Percentiles rank a stretch among this genome's conserved stretches.
Conservation (phyloP, 2,113 vertebrate species). For the Corythoichthys haematopterus region DNA sequence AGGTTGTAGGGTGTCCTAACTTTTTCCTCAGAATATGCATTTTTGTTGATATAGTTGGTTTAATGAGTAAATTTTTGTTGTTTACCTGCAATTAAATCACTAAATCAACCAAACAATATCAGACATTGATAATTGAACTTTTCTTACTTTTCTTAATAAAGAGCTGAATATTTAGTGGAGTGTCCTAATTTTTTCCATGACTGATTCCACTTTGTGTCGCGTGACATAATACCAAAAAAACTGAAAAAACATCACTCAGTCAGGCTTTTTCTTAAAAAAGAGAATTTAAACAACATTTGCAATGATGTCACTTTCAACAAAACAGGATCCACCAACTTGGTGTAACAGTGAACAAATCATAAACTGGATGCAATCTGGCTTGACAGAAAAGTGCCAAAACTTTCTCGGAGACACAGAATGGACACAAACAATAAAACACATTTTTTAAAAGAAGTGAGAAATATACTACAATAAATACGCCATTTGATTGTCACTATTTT, state of each 20-base stretch:
- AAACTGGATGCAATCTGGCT: slow-evolving; percentile 34
- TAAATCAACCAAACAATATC: no score
- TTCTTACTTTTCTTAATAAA: no score
- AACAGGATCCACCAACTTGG: slow-evolving; percentile 33
- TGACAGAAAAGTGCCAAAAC: slow-evolving; percentile 30
- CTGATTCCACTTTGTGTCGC: no score
- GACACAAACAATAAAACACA: slow-evolving; percentile 45
- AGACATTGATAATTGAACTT: no score
- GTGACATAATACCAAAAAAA: no score
- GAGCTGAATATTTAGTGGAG: no score
- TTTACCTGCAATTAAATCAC: no score
- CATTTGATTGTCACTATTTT: slow-evolving; percentile 39
- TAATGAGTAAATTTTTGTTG: no score
- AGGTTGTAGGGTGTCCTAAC: no score
- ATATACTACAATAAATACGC: slow-evolving; percentile 39
- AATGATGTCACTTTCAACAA: slow-evolving; percentile 31
- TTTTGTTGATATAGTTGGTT: no score
- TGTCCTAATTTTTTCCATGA: no score
- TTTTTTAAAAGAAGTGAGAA: neutral
- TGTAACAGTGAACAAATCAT: slow-evolving; percentile 50
- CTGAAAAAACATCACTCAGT: slow-evolving; percentile 22
- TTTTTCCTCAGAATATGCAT: no score
- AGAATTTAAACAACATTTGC: slow-evolving; percentile 31
- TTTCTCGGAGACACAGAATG: slow-evolving; percentile 33
- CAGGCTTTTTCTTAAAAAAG: slow-evolving; percentile 49